A percentile compares a stretch with the other conserved stretches of the same genome.
phyloP scores from a whole-genome alignment of 2,888 invertebrate genomes.

The Cryptops parisi region DNA sequence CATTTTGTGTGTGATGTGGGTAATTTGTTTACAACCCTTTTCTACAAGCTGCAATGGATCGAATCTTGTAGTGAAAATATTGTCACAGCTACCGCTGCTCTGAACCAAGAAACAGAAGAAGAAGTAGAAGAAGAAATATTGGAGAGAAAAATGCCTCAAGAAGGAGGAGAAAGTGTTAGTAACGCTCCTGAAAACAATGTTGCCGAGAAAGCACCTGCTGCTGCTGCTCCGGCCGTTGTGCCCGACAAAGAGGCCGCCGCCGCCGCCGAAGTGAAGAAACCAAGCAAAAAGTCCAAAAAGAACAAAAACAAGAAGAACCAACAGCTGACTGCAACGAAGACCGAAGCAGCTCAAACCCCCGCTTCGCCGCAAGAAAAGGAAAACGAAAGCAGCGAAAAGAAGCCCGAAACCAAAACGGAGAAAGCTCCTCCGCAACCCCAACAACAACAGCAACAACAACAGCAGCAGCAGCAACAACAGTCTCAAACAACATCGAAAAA shows the following conservation, averaged over 20 bases:
- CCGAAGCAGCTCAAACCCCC: background rate
- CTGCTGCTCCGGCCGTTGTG: background rate
- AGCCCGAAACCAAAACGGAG: too few species aligned
- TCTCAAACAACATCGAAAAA: too few species aligned
- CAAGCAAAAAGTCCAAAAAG: constrained; percentile 4
- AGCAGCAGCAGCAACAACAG: too few species aligned
- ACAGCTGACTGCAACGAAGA: background rate
- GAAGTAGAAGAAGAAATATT: background rate
- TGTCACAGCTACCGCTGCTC: too few species aligned
- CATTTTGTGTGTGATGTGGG: too few species aligned
- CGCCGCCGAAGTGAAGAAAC: background rate
- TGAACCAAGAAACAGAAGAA: background rate
- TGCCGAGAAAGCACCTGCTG: background rate
- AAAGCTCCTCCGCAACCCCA: too few species aligned
- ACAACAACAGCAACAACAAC: too few species aligned
- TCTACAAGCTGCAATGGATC: constrained; percentile 12
- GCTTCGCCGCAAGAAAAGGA: too few species aligned
- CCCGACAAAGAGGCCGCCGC: background rate
- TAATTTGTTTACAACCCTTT: constrained; percentile 3
- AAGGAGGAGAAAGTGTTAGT: background rate
- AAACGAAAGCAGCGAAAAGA: background rate
- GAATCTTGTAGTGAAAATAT: constrained; percentile 6
- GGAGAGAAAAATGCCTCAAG: background rate
- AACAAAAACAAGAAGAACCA: constrained; percentile 8
- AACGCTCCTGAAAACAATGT: background rate